Base-by-base conservation (phyloP, 2,888 invertebrate genomes). In the Torymus aiolomorphi region DNA sequence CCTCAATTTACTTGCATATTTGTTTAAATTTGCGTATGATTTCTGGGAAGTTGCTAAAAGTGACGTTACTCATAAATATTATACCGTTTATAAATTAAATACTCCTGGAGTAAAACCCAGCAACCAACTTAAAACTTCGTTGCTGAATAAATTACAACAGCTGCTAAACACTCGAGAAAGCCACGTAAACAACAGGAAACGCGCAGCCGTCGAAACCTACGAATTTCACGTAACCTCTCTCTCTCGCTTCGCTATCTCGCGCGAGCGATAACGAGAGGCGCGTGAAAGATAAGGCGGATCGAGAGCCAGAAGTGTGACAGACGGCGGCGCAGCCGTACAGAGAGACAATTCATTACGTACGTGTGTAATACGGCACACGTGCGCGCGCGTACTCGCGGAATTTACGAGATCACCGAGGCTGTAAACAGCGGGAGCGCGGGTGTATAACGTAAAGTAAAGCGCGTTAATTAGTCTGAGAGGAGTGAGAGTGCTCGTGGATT, bases 381-480 rank as follows among this genome's bases (percentile, higher is more conserved):
- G 54, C 49, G 49, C 14, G 49, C 24, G 24, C 31, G n/a, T 11
- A 10, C 71, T 61, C 71, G 54, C 42, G 77, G 74, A 65, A 73
- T 74, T 76, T 74, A 77, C 74, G 70, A 66, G 61, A 57, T 66
- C 52, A 24, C 20, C 1, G 66, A 24, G n/a, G 56, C 52, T 75
- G 77, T 78, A 78, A 80, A 80, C 70, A 74, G 31, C 4, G n/a
- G n/a, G 20, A 31, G n/a, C 13, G 56, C 16, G 5, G 16, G 52
- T 52, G n/a, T 5, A 20, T 42, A 13, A 8, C 13, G 42, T 66
- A 65, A 72, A 56, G 66, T 49, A 59, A 16, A 8, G 12, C 56
- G 42, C 71, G 54, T 54, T 80, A 80, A 80, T 76, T 76, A 80
- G 69, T 63, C 51, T 71, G 69, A 67, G 57, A 76, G 76, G 54